Evolutionary conservation across 2,113 vertebrate genomes (phyloP).

Genomic region (Corydoras maculifer): DNA sequence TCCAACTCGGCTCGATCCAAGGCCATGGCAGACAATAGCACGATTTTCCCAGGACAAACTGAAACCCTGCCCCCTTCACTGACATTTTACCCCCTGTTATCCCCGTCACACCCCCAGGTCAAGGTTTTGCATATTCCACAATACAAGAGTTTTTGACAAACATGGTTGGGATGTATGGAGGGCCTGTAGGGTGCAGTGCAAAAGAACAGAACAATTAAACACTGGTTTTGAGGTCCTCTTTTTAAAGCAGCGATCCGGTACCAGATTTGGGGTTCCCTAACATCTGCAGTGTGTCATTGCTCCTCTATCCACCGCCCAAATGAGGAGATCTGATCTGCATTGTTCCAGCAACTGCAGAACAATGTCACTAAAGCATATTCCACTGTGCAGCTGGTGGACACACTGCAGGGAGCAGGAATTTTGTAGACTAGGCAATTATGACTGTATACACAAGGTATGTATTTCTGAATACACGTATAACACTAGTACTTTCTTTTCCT

Average conservation of each 20-base stretch:
- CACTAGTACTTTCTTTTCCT: too few relatives aligned
- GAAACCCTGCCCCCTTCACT: neutral
- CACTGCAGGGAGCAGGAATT: neutral
- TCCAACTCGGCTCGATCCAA: neutral
- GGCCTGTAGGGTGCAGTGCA: slow-evolving; percentile 10
- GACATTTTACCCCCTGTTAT: slow-evolving; percentile 1
- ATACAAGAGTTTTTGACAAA: neutral
- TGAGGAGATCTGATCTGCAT: slow-evolving; percentile 2
- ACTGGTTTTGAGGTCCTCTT: neutral
- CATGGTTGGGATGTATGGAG: neutral
- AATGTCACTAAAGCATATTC: slow-evolving; percentile 7
- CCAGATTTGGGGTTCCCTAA: slow-evolving; percentile 5
- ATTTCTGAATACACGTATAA: too few relatives aligned
- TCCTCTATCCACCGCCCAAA: neutral
- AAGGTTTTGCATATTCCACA: slow-evolving; percentile 18
- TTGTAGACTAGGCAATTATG: neutral
- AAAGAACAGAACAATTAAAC: neutral
- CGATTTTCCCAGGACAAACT: neutral
- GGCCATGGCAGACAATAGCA: neutral
- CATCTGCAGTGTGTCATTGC: slow-evolving; percentile 15
- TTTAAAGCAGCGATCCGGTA: neutral
- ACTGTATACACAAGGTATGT: too few relatives aligned
- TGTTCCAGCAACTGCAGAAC: neutral
- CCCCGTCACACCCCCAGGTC: neutral
- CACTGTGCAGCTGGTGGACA: slow-evolving; percentile 15